These are phyloP conservation scores for Drosophila atripex DNA, from an alignment of 2,888 invertebrate genomes.

Conservation along the genomic window DNA sequence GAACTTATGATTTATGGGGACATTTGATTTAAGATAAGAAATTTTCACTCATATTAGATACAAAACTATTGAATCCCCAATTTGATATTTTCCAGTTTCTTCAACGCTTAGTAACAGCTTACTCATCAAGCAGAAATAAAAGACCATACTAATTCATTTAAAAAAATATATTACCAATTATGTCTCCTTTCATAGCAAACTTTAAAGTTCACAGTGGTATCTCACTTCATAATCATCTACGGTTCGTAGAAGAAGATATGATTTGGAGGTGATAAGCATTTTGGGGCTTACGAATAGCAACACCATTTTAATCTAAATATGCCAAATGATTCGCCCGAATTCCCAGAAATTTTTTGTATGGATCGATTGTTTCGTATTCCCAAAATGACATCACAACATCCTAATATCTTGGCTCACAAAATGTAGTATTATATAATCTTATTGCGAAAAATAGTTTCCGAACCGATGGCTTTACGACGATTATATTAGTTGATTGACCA, in stretches of 20 bases:
- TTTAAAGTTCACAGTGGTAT: not conserved
- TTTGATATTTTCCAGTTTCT: too few relatives aligned
- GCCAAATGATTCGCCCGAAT: not conserved
- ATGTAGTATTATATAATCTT: not conserved
- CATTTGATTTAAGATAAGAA: too few relatives aligned
- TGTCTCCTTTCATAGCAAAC: not conserved
- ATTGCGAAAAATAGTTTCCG: slow-evolving; percentile 4
- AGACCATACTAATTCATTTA: too few relatives aligned
- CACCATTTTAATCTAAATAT: not conserved
- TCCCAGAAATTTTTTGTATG: not conserved
- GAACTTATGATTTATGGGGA: too few relatives aligned
- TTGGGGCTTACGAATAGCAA: not conserved
- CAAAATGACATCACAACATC: too few relatives aligned
- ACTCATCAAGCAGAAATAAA: too few relatives aligned
- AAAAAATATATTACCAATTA: not conserved
- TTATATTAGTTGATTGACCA: not conserved
- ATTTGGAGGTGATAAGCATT: not conserved
- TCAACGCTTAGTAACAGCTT: too few relatives aligned
- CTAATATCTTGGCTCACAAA: not conserved
- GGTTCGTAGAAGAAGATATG: not conserved
- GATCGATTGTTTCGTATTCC: not conserved
- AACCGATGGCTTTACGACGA: slow-evolving; percentile 6
- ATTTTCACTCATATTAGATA: too few relatives aligned
- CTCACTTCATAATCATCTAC: not conserved
- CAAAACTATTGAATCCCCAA: too few relatives aligned